Conservation (phyloP, 2,113 vertebrate species). For the Oryzias woworae region DNA sequence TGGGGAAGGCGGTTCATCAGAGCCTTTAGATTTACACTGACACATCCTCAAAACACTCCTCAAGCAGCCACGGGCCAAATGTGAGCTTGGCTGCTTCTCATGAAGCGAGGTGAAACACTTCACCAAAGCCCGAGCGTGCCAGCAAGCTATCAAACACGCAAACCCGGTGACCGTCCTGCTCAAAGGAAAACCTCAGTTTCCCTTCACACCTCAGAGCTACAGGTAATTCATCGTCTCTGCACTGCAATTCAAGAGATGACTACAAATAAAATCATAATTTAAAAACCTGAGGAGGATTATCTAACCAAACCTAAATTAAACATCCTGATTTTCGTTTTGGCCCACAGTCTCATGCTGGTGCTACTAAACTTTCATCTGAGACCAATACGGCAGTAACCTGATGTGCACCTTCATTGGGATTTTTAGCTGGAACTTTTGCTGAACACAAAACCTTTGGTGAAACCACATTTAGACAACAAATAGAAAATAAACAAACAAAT, state of each 20-base stretch:
- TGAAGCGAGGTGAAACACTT: conserved; percentile 44
- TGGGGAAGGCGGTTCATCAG: conserved; percentile 15
- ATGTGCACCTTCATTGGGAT: too few species aligned
- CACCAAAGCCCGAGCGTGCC: conserved; percentile 22
- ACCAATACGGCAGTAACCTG: too few species aligned
- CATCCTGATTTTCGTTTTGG: too few species aligned
- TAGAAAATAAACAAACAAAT: too few species aligned
- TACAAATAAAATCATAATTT: too few species aligned
- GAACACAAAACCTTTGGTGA: too few species aligned
- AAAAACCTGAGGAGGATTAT: too few species aligned
- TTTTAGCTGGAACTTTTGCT: too few species aligned
- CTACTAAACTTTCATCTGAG: too few species aligned
- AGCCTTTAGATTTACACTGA: conserved; percentile 44
- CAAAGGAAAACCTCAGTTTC: background rate
- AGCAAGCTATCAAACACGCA: conserved; percentile 48
- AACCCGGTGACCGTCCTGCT: background rate
- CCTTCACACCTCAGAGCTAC: background rate
- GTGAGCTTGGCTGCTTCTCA: conserved; percentile 19
- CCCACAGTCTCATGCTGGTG: too few species aligned
- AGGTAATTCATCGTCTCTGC: background rate
- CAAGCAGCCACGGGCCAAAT: conserved; percentile 12
- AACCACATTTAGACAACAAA: too few species aligned
- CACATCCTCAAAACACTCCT: conserved; percentile 31
- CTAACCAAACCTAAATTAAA: too few species aligned
- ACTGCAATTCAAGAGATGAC: background rate